A percentile compares a stretch with the other conserved stretches of the same genome.
Conservation (phyloP, 2,113 vertebrate genomes). For the Saimiri boliviensis region DNA sequence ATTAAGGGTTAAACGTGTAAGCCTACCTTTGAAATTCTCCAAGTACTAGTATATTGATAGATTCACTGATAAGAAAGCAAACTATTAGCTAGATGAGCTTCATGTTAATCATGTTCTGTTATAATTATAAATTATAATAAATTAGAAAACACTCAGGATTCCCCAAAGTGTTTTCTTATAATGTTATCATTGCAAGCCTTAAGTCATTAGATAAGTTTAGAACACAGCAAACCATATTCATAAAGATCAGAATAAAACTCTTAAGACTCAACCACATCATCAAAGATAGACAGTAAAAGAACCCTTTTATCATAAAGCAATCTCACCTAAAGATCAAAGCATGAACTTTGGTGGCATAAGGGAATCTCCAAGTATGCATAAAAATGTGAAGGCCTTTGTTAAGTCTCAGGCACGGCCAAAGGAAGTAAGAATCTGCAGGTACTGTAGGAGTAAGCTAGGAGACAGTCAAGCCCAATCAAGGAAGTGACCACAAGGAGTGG, state of each 20-base stretch:
- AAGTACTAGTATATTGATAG: background rate
- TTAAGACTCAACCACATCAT: background rate
- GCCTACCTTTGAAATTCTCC: background rate
- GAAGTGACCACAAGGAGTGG: background rate
- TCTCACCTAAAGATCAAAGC: background rate
- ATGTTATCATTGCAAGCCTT: background rate
- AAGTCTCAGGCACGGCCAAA: background rate
- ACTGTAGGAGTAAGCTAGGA: fast-evolving
- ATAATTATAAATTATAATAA: background rate
- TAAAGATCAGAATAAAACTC: background rate
- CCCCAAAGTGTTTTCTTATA: background rate
- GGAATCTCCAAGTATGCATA: background rate
- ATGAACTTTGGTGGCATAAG: background rate
- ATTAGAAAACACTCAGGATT: background rate
- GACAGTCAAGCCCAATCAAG: background rate
- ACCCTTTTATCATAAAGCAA: background rate
- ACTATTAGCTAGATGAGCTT: background rate
- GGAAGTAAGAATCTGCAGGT: background rate
- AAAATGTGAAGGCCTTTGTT: background rate
- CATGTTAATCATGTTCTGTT: background rate
- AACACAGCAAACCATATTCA: background rate
- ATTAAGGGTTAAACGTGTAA: background rate
- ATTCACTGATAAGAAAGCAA: background rate
- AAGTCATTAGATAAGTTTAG: background rate
- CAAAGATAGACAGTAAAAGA: background rate